Percentiles rank a stretch among this genome's conserved stretches.
These are phyloP conservation scores for Diorhabda elongata DNA, from an alignment of 1,140 invertebrate genomes.

Conservation along the genomic window DNA sequence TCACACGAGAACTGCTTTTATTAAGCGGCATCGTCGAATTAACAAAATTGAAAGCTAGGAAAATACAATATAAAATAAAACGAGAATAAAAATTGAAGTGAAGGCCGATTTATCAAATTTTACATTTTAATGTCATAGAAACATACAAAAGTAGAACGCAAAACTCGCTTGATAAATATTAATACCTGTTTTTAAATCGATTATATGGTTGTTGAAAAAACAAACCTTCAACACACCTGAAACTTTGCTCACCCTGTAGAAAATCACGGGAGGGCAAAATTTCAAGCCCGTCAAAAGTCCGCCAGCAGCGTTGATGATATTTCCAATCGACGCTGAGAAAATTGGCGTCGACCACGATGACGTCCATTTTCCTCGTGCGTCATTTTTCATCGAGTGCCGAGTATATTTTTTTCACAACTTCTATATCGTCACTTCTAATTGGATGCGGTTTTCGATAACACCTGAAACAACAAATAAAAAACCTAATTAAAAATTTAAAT, in stretches of 20 bases:
- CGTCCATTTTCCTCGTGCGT: not conserved
- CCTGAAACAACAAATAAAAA: conserved; percentile 19
- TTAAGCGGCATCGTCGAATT: too few relatives aligned
- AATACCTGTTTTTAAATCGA: too few relatives aligned
- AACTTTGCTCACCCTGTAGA: conserved; percentile 47
- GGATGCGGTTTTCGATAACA: not conserved
- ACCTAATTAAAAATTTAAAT: conserved; percentile 15
- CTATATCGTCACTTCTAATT: conserved; percentile 4
- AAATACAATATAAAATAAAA: too few relatives aligned
- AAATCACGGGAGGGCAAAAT: conserved; percentile 44
- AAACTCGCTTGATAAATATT: too few relatives aligned
- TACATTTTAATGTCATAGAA: too few relatives aligned
- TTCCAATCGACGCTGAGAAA: not conserved
- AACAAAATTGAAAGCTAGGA: too few relatives aligned
- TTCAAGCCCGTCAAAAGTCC: conserved; percentile 42
- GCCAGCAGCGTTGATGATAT: conserved; percentile 1
- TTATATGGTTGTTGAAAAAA: not conserved
- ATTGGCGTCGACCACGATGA: not conserved
- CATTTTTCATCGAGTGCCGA: too few relatives aligned
- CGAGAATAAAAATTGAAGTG: too few relatives aligned
- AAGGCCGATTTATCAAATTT: too few relatives aligned
- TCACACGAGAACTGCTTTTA: too few relatives aligned
- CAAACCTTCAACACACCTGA: conserved; percentile 44
- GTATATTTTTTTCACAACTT: not conserved
- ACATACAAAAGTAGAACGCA: too few relatives aligned